A percentile compares a stretch with the other conserved stretches of the same genome.
Evolutionary conservation across 2,888 invertebrate genomes (phyloP).

Genomic region (Tromatobia lineatoria): DNA sequence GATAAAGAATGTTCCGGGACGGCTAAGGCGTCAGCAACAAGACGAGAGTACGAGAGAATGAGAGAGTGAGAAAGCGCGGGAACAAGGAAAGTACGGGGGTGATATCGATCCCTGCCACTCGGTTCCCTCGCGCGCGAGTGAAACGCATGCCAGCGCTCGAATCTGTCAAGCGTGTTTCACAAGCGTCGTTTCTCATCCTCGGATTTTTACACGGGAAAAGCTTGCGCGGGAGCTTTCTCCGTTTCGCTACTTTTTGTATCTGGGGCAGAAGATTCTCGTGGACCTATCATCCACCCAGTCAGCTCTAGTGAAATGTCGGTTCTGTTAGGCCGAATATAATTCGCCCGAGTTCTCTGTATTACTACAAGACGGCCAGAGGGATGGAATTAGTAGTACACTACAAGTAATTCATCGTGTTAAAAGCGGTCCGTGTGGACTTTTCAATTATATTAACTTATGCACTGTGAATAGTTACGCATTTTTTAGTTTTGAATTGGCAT

Average conservation of each 20-base stretch:
- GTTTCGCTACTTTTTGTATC: constrained; percentile 39
- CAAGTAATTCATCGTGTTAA: no score
- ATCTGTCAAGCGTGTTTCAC: constrained; percentile 68
- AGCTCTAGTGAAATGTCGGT: constrained; percentile 57
- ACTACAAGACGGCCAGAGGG: constrained; percentile 23
- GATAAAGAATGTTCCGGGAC: constrained; percentile 67
- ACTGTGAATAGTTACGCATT: no score
- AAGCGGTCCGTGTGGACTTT: no score
- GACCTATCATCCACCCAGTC: constrained; percentile 32
- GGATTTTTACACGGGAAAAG: constrained; percentile 60
- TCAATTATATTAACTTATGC: no score
- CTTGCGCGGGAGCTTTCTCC: constrained; percentile 25
- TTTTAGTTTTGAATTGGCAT: no score
- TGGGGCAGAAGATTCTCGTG: constrained; percentile 6
- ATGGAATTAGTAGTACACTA: constrained; percentile 30
- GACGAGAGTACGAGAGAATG: constrained; percentile 50
- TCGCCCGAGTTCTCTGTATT: constrained; percentile 56
- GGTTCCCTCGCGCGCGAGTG: constrained; percentile 62
- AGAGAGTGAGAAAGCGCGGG: constrained; percentile 8
- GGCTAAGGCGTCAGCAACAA: constrained; percentile 59
- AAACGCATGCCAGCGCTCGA: constrained; percentile 60
- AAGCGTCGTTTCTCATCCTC: constrained; percentile 67
- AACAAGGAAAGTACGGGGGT: constrained; percentile 50
- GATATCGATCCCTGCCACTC: constrained; percentile 67
- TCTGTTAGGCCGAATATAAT: constrained; percentile 51